A percentile compares a stretch with the other conserved stretches of the same genome.
Conservation (phyloP, 2,888 invertebrate species). For the Abrostola triplasia region DNA sequence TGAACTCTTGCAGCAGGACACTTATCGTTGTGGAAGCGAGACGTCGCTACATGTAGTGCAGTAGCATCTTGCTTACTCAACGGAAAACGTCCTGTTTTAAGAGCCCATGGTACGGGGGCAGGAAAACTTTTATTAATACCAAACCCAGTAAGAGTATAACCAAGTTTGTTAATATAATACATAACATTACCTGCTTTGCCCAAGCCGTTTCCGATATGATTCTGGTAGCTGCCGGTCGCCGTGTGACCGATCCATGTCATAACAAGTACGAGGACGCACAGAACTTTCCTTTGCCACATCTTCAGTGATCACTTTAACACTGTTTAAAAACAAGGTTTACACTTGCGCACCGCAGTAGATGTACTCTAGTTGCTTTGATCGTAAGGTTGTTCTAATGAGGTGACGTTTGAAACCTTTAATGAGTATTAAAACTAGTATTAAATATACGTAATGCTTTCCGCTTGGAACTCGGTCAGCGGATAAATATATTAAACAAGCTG, state of each 20-base stretch:
- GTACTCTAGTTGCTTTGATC: conserved; percentile 9
- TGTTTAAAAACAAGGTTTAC: conserved; percentile 13
- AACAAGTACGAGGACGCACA: conserved; percentile 70
- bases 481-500: not conserved
- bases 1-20: too few relatives aligned
- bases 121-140: too few relatives aligned
- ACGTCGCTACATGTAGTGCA: too few relatives aligned
- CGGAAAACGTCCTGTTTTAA: too few relatives aligned
- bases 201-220: conserved; percentile 69
- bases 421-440: conserved; percentile 8
- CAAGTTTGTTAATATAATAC: not conserved
- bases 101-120: too few relatives aligned
- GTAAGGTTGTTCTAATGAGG: conserved; percentile 63
- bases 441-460: conserved; percentile 13
- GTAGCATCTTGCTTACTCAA: too few relatives aligned
- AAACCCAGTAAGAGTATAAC: too few relatives aligned
- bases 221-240: conserved; percentile 72
- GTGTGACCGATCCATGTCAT: conserved; percentile 76
- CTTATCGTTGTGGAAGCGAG: too few relatives aligned
- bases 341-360: conserved; percentile 23
- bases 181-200: conserved; percentile 72
- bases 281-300: conserved; percentile 72
- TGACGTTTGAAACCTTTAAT: conserved; percentile 49
- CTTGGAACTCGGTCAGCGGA: not conserved
- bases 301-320: conserved; percentile 46